Percentiles rank a stretch among this genome's conserved stretches.
Evolutionary conservation across 2,797 vertebrate genomes (phyloP).

Genomic region (Micrastur ruficollis): DNA sequence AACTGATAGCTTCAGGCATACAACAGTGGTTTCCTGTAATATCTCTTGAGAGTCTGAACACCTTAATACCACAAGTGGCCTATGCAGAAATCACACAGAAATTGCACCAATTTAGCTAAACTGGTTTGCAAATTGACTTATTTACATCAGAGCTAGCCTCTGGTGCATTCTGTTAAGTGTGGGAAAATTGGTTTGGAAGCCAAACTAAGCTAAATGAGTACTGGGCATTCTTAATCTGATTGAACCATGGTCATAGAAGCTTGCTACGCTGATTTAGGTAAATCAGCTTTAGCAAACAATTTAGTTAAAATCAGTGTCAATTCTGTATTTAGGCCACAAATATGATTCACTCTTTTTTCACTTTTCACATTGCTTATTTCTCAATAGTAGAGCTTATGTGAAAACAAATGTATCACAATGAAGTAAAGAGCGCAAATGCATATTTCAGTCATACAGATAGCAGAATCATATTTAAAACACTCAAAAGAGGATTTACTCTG

Average conservation of each 20-base stretch:
- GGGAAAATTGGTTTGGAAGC: background rate
- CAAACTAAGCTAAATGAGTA: background rate
- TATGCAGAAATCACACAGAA: background rate
- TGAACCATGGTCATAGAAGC: background rate
- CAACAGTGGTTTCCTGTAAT: background rate
- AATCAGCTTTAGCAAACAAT: background rate
- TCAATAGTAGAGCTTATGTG: background rate
- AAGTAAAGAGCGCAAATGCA: background rate
- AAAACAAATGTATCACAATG: background rate
- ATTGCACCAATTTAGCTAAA: background rate
- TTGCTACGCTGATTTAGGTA: background rate
- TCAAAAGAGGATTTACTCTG: background rate
- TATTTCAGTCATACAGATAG: background rate
- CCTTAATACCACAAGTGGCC: background rate
- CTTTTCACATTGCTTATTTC: background rate
- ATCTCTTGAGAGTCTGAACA: background rate
- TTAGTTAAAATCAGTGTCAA: background rate
- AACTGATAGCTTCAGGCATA: background rate
- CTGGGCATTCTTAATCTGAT: background rate
- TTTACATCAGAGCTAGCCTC: background rate
- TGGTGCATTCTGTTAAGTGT: background rate
- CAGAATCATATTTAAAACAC: background rate
- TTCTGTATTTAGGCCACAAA: background rate
- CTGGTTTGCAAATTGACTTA: background rate
- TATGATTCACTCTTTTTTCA: background rate